Evolutionary conservation across 2,888 invertebrate genomes (phyloP).

Genomic region (Operophtera brumata): DNA sequence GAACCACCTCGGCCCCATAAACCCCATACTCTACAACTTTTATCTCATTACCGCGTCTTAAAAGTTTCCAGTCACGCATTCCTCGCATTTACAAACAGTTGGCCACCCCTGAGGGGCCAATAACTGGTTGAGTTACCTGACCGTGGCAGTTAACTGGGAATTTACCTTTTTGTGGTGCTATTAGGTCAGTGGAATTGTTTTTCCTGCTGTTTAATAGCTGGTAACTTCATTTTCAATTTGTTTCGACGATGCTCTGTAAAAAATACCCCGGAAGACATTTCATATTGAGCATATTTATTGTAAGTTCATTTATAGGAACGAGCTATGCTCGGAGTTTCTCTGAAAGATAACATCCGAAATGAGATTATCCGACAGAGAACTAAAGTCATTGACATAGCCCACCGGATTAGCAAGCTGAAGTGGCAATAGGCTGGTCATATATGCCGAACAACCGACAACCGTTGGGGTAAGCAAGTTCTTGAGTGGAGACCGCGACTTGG

Average conservation of each 20-base stretch:
- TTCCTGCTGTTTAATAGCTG: conserved; percentile 34
- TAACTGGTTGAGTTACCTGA: conserved; percentile 16
- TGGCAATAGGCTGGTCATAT: too few relatives aligned
- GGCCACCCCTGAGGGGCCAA: conserved; percentile 18
- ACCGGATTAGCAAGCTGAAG: too few relatives aligned
- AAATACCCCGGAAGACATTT: not conserved
- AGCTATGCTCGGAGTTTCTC: too few relatives aligned
- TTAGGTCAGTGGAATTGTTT: conserved; percentile 36
- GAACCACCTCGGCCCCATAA: conserved; percentile 9
- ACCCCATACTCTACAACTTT: conserved; percentile 26
- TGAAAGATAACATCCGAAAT: too few relatives aligned
- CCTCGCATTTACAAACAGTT: conserved; percentile 37
- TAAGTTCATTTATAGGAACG: too few relatives aligned
- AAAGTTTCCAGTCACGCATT: conserved; percentile 48
- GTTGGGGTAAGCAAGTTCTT: too few relatives aligned
- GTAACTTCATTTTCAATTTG: conserved; percentile 30
- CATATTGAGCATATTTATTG: not conserved
- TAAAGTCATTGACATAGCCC: too few relatives aligned
- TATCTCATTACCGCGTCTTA: conserved; percentile 37
- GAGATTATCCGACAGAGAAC: too few relatives aligned
- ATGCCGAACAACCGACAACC: too few relatives aligned
- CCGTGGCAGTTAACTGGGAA: conserved; percentile 28
- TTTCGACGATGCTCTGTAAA: conserved; percentile 18
- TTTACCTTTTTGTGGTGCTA: conserved; percentile 36
- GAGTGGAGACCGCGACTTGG: too few relatives aligned